Evolutionary conservation across 2,888 invertebrate species (phyloP).

Genomic region (Crioceris asparagi): DNA sequence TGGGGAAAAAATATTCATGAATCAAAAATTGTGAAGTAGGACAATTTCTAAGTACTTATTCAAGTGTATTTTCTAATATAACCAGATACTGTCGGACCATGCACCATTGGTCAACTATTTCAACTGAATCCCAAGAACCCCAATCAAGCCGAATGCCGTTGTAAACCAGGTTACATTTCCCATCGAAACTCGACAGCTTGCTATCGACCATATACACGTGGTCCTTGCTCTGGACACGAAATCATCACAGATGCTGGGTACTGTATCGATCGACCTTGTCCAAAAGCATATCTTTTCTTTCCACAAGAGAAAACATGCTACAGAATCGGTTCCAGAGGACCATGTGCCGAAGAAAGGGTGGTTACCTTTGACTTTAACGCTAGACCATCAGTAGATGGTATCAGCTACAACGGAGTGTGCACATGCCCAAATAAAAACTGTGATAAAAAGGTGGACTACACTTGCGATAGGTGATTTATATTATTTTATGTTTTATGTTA

Average conservation of each 20-base stretch:
- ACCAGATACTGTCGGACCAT: conserved; percentile 66
- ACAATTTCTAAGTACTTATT: too few species aligned
- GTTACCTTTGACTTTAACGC: conserved; percentile 74
- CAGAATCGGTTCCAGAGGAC: conserved; percentile 65
- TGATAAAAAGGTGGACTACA: conserved; percentile 3
- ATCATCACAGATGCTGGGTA: conserved; percentile 59
- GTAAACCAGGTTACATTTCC: conserved; percentile 56
- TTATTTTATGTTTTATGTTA: too few species aligned
- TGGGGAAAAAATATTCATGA: too few species aligned
- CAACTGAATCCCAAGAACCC: conserved; percentile 40
- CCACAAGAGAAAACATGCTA: conserved; percentile 64
- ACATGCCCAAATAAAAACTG: conserved; percentile 43
- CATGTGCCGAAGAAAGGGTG: conserved; percentile 60
- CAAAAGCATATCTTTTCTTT: conserved; percentile 64
- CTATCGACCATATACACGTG: conserved; percentile 68
- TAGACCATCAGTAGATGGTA: conserved; percentile 66
- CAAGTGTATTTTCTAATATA: too few species aligned
- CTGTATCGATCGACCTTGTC: conserved; percentile 63
- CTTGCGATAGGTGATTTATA: too few species aligned
- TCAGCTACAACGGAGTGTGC: conserved; percentile 74
- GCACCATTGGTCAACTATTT: conserved; percentile 62
- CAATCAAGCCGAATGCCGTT: conserved; percentile 53
- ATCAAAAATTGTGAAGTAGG: too few species aligned
- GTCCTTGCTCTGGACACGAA: conserved; percentile 59
- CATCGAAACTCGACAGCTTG: conserved; percentile 55